A percentile compares a stretch with the other conserved stretches of the same genome.
phyloP scores from a whole-genome alignment of 2,888 invertebrate genomes.

The Galeopsomyia nigrocyanea region DNA sequence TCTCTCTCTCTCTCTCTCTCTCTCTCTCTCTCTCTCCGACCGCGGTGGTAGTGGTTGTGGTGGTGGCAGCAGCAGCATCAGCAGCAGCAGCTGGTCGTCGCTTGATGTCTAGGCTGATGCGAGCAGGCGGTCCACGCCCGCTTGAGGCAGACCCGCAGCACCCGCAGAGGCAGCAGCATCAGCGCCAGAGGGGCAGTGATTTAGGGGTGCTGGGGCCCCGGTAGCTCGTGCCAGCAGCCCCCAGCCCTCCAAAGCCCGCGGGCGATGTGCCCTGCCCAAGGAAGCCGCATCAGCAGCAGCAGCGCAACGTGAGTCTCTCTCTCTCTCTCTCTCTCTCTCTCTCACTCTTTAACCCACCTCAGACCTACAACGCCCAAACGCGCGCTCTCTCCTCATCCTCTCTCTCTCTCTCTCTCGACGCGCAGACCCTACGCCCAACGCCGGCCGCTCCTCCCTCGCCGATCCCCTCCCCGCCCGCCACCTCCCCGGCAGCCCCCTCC shows the following conservation, averaged over 20 bases:
- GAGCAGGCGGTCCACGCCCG: constrained; percentile 52
- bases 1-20: too few relatives aligned
- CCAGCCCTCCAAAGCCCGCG: constrained; percentile 65
- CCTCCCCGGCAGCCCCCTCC: too few relatives aligned
- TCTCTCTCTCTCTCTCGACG: neutral
- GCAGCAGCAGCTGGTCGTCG: neutral
- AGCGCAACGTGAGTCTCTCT: constrained; percentile 65
- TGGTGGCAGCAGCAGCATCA: neutral
- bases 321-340: constrained; percentile 39
- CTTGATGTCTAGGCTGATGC: neutral
- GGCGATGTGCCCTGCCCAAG: constrained; percentile 69
- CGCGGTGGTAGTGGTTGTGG: neutral
- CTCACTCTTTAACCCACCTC: neutral
- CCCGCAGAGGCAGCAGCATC: too few relatives aligned
- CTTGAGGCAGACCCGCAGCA: constrained; percentile 17
- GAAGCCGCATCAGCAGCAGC: constrained; percentile 45
- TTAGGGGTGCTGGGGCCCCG: constrained; percentile 61
- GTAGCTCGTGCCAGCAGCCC: constrained; percentile 65
- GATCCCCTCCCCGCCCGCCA: too few relatives aligned
- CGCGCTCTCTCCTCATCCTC: neutral
- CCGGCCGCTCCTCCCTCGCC: too few relatives aligned
- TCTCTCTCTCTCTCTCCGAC: too few relatives aligned
- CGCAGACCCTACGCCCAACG: too few relatives aligned
- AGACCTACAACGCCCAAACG: too few relatives aligned
- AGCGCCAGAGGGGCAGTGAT: too few relatives aligned